Percentiles rank a stretch among this genome's conserved stretches.
These are phyloP conservation scores for Takifugu rubripes DNA, from an alignment of 2,797 vertebrate genomes.

Conservation along the genomic window DNA sequence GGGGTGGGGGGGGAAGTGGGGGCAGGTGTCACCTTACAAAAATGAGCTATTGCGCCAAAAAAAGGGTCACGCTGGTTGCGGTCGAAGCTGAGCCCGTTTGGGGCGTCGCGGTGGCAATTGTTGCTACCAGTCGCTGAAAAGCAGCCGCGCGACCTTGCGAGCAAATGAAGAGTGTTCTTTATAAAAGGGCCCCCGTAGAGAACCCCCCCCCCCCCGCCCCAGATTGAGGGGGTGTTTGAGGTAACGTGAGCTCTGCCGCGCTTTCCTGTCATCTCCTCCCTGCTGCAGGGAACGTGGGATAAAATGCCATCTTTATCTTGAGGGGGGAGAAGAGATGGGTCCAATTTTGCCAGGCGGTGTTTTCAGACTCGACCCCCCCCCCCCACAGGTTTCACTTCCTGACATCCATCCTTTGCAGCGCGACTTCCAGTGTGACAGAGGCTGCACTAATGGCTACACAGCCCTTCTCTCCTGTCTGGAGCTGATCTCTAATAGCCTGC, in stretches of 20 bases:
- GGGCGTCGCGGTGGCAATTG: too few species aligned
- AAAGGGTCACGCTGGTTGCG: too few species aligned
- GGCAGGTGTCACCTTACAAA: too few species aligned
- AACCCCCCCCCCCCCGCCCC: not conserved
- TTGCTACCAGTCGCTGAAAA: too few species aligned
- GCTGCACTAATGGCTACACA: slow-evolving; percentile 26
- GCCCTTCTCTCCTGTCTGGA: slow-evolving; percentile 3
- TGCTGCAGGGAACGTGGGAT: slow-evolving; percentile 14
- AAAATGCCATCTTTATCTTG: slow-evolving; percentile 25
- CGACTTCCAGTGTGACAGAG: slow-evolving; percentile 29
- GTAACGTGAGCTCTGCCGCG: slow-evolving; percentile 10
- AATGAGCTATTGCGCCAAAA: too few species aligned
- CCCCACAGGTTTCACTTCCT: slow-evolving; percentile 15
- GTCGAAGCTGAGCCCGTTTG: too few species aligned
- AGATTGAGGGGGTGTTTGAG: slow-evolving; percentile 29
- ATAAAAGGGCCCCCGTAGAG: slow-evolving; percentile 12
- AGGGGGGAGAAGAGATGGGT: slow-evolving; percentile 11
- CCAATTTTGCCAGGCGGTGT: slow-evolving; percentile 21
- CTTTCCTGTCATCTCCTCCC: slow-evolving; percentile 26
- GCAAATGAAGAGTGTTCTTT: slow-evolving; percentile 17
- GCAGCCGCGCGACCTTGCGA: too few species aligned
- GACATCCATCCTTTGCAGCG: slow-evolving; percentile 41
- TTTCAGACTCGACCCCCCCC: slow-evolving; percentile 23
- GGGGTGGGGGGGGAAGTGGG: too few species aligned
- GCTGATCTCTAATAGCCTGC: not conserved